Evolutionary conservation across 2,888 invertebrate species (phyloP), one percentile per base, ranked within the genome.

Genomic region (Scaptomyza flava): DNA sequence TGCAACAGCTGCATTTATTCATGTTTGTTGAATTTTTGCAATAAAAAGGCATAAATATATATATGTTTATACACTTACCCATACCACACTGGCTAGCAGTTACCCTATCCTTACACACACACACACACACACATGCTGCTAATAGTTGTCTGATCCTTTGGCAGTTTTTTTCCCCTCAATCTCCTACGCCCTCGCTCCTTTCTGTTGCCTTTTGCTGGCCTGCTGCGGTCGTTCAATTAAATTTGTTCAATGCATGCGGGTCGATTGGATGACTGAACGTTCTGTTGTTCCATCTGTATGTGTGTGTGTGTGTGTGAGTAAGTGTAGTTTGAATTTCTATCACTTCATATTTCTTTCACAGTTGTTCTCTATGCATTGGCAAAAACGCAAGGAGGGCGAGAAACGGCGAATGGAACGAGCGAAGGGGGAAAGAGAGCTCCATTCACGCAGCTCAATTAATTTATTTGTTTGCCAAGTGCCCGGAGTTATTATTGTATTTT

Each of bases 231-330:
- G 87, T 87, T 87, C 82, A 82, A 82, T 82, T 82, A 87, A 82
- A 82, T 82, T 84, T 87, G 79, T 58, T 79, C 82, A 87, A 65
- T 84, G 87, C 79, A 82, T 84, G 85, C 81, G 84, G 85, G 84
- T 72, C 72, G 77, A 45, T 45, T 51, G 61, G 51, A 45, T 53
- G 53, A 53, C 51, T 41, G 62, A 58, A 54, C 63, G 52, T 60
- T 63, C 43, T 38, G 34, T 41, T 45, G 27, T 52, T 59, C 14
- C 11, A 43, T 6, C 27, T 34, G 17, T 9, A n/a, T 47, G 4
- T 34, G 20, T 14, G 20, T 48, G 20, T 9, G 59, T 38, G 14
- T 27, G 17, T 47, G 47, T 31, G 47, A 34, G 9, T 33, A 8
- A 8, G 31, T 48, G 54, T 46, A 50, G 65, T 59, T 63, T 63